phyloP scores from a whole-genome alignment of 2,888 invertebrate species.

The Aleiodes leptofemur region DNA sequence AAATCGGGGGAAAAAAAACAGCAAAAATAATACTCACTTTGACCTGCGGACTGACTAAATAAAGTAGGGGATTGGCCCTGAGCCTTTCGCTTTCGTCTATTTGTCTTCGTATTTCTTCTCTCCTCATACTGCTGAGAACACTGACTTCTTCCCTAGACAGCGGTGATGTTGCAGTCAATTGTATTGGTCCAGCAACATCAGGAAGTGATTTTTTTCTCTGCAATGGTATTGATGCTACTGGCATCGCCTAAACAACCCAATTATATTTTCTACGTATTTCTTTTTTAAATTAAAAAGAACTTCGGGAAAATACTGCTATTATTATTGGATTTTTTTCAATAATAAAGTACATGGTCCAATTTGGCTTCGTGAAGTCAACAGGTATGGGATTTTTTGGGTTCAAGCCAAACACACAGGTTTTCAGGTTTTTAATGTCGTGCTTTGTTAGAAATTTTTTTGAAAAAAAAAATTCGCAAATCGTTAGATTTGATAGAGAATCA shows the following conservation, averaged over 20 bases:
- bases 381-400: not conserved
- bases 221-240: constrained; percentile 84
- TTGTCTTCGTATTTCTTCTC: constrained; percentile 95
- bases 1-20: constrained; percentile 46
- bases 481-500: too few relatives aligned
- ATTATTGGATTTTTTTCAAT: not conserved
- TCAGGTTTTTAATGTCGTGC: not conserved
- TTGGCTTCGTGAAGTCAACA: not conserved
- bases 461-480: too few relatives aligned
- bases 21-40: constrained; percentile 82
- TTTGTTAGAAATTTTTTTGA: not conserved
- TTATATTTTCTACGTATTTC: constrained; percentile 25
- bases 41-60: constrained; percentile 97
- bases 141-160: constrained; percentile 98
- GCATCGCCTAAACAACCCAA: constrained; percentile 81
- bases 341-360: not conserved
- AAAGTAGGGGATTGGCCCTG: constrained; percentile 95
- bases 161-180: constrained; percentile 86
- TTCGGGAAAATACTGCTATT: not conserved
- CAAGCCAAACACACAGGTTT: not conserved
- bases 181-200: constrained; percentile 86
- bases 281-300: not conserved
- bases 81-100: constrained; percentile 94
- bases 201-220: constrained; percentile 98
- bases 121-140: constrained; percentile 92